phyloP scores from a whole-genome alignment of 1,140 invertebrate genomes.

The Cylas formicarius region DNA sequence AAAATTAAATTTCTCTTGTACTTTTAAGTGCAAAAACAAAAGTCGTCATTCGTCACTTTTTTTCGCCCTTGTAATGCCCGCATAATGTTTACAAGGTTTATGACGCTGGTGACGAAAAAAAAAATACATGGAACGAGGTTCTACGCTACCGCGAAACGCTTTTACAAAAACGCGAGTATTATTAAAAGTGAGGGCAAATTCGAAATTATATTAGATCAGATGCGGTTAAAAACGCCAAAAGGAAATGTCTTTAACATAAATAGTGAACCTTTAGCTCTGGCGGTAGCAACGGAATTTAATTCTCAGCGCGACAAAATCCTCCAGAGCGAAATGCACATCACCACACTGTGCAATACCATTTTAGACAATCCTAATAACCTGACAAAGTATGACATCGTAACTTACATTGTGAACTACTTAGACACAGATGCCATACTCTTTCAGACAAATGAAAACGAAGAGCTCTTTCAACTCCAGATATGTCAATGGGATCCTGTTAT shows the following conservation, averaged over 20 bases:
- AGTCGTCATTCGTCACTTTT: too few species aligned
- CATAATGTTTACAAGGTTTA: too few species aligned
- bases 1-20: too few species aligned
- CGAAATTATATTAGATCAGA: conserved; percentile 74
- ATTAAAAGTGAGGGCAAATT: conserved; percentile 53
- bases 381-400: conserved; percentile 67
- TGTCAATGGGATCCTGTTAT: conserved; percentile 83
- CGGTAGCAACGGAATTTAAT: conserved; percentile 88
- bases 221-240: conserved; percentile 81
- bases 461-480: conserved; percentile 67
- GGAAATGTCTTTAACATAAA: conserved; percentile 69
- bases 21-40: too few species aligned
- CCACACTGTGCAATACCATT: conserved; percentile 80
- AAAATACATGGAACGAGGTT: too few species aligned
- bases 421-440: conserved; percentile 83
- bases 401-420: conserved; percentile 73
- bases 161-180: conserved; percentile 64
- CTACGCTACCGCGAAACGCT: conserved; percentile 50
- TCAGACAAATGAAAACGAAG: conserved; percentile 63
- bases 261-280: conserved; percentile 82
- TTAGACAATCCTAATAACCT: conserved; percentile 85
- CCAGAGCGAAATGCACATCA: conserved; percentile 82
- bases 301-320: conserved; percentile 72
- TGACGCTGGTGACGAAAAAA: too few species aligned
- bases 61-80: too few species aligned